phyloP scores from a whole-genome alignment of 2,113 vertebrate species.

The Myiopsitta monachus region DNA sequence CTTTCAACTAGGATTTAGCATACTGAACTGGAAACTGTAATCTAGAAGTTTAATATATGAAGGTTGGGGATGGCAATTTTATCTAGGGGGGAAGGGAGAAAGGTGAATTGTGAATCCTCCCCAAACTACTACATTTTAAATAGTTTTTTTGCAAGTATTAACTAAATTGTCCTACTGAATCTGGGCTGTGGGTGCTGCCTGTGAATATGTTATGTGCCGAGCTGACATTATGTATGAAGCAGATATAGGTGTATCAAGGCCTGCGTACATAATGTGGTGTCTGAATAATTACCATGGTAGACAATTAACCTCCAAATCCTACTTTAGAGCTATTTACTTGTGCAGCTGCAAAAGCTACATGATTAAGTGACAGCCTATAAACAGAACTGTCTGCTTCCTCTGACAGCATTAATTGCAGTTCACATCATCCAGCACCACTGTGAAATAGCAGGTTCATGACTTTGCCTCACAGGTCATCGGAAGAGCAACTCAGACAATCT shows the following conservation, averaged over 20 bases:
- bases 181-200: neutral
- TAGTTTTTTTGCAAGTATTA: neutral
- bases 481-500: neutral
- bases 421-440: neutral
- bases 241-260: neutral
- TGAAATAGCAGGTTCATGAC: neutral
- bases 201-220: neutral
- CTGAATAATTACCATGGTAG: neutral
- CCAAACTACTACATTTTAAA: neutral
- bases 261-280: neutral
- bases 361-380: neutral
- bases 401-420: neutral
- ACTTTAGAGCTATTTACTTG: neutral
- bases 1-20: neutral
- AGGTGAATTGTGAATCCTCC: neutral
- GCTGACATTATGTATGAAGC: neutral
- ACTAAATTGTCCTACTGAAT: neutral
- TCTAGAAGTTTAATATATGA: neutral
- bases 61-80: neutral
- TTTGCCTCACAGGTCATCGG: neutral
- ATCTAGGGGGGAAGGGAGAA: fast-evolving
- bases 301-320: neutral
- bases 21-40: neutral
- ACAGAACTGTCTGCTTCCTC: neutral
- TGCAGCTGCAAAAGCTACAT: neutral